Percentiles rank a stretch among this genome's conserved stretches.
Conservation (phyloP, 2,888 invertebrate genomes). For the Opisthograptis luteolata region DNA sequence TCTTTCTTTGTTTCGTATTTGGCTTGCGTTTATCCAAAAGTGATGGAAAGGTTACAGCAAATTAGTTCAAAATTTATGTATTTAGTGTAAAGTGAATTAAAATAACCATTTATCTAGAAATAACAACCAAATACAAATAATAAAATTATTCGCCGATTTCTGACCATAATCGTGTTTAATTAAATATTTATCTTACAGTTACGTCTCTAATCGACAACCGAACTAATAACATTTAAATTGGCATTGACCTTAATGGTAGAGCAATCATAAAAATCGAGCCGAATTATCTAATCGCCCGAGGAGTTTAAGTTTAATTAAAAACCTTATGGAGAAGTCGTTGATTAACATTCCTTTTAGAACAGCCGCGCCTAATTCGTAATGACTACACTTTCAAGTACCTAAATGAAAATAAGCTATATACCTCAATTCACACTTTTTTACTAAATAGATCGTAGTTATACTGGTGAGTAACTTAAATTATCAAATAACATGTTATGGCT, state of each 20-base stretch:
- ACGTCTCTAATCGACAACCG: constrained; percentile 24
- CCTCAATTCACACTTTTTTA: too few relatives aligned
- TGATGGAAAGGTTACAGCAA: too few relatives aligned
- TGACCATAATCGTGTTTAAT: constrained; percentile 5
- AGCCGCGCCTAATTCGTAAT: constrained; percentile 50
- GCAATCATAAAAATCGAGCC: constrained; percentile 36
- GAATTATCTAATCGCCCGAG: constrained; percentile 31
- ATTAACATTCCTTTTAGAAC: constrained; percentile 50
- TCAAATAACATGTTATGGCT: too few relatives aligned
- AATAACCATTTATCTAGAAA: too few relatives aligned
- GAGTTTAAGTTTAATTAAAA: constrained; percentile 43
- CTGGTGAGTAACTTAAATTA: too few relatives aligned
- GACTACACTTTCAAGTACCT: constrained; percentile 41
- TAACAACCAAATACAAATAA: too few relatives aligned
- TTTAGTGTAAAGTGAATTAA: too few relatives aligned
- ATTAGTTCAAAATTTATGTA: too few relatives aligned
- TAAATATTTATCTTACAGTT: constrained; percentile 25
- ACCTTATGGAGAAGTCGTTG: constrained; percentile 43
- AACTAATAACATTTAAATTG: constrained; percentile 34
- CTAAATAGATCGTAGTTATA: too few relatives aligned
- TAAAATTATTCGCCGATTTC: background rate
- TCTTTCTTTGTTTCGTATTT: background rate
- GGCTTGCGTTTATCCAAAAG: background rate
- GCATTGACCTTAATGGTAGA: constrained; percentile 37
- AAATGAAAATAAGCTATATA: background rate